phyloP scores from a whole-genome alignment of 2,888 invertebrate genomes.

The Zhuqinia jingwanae region DNA sequence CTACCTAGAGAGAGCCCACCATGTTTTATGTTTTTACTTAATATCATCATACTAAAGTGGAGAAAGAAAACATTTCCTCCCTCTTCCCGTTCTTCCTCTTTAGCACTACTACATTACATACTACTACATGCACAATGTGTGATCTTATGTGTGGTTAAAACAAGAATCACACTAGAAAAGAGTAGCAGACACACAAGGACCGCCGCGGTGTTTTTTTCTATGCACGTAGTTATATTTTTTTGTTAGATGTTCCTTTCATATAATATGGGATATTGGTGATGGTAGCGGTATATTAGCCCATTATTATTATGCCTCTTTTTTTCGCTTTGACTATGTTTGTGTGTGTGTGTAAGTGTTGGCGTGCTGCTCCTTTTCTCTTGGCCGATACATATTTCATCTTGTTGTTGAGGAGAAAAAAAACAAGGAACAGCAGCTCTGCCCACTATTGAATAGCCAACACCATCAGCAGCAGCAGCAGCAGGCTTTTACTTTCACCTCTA shows the following conservation, averaged over 20 bases:
- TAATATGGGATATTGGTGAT: constrained; percentile 24
- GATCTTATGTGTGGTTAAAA: constrained; percentile 24
- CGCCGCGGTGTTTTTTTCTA: not conserved
- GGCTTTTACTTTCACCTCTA: constrained; percentile 48
- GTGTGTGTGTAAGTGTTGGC: too few species aligned
- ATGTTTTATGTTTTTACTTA: constrained; percentile 2
- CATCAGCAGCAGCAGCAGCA: constrained; percentile 12
- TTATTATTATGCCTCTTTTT: constrained; percentile 5
- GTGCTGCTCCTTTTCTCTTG: constrained; percentile 32
- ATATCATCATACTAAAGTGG: constrained; percentile 40
- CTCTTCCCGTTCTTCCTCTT: not conserved
- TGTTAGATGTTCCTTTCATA: constrained; percentile 58
- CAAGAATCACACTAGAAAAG: not conserved
- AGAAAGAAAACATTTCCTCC: constrained; percentile 1
- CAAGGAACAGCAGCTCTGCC: constrained; percentile 40
- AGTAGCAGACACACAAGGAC: not conserved
- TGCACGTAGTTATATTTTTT: not conserved
- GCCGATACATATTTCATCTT: constrained; percentile 51
- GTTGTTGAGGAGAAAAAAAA: constrained; percentile 48
- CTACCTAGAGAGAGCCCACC: constrained; percentile 16
- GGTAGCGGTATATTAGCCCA: constrained; percentile 20
- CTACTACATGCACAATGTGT: too few species aligned
- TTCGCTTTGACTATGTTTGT: not conserved
- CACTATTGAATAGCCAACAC: not conserved
- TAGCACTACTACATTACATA: too few species aligned